These are phyloP conservation scores for Carapus acus DNA, from an alignment of 2,797 vertebrate genomes.

Conservation along the genomic window DNA sequence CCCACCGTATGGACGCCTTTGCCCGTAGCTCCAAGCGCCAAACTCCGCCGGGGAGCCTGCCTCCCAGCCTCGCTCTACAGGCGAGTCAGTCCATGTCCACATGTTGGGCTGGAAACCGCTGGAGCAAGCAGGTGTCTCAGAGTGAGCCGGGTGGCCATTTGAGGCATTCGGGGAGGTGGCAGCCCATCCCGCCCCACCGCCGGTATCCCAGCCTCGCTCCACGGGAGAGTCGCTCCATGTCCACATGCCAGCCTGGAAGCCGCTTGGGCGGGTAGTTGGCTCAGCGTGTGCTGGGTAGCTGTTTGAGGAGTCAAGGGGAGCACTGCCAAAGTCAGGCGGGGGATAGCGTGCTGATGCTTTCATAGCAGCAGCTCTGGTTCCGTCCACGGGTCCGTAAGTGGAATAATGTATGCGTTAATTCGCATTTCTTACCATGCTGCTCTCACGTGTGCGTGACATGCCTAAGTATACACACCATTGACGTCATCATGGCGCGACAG, in stretches of 20 bases:
- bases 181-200: constrained; percentile 33
- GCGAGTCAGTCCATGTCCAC: constrained; percentile 64
- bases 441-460: constrained; percentile 50
- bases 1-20: constrained; percentile 37
- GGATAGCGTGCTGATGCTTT: constrained; percentile 53
- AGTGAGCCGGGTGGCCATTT: constrained; percentile 17
- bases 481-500: constrained; percentile 58
- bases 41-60: constrained; percentile 29
- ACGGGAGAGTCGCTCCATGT: constrained; percentile 57
- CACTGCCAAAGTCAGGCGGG: constrained; percentile 59
- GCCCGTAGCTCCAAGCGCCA: constrained; percentile 25
- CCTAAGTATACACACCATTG: not conserved
- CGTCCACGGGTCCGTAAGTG: not conserved
- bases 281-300: constrained; percentile 30
- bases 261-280: constrained; percentile 40
- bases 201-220: constrained; percentile 31
- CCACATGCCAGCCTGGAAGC: constrained; percentile 67
- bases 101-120: constrained; percentile 63
- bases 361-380: constrained; percentile 38
- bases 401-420: not conserved
- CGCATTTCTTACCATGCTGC: not conserved
- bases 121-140: constrained; percentile 35
- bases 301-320: constrained; percentile 19
- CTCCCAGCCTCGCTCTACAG: constrained; percentile 34
- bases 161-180: constrained; percentile 25